Evolutionary conservation across 1,140 invertebrate species (phyloP), one percentile per base, ranked within the genome.

Genomic region (Kradibia gibbosae): DNA sequence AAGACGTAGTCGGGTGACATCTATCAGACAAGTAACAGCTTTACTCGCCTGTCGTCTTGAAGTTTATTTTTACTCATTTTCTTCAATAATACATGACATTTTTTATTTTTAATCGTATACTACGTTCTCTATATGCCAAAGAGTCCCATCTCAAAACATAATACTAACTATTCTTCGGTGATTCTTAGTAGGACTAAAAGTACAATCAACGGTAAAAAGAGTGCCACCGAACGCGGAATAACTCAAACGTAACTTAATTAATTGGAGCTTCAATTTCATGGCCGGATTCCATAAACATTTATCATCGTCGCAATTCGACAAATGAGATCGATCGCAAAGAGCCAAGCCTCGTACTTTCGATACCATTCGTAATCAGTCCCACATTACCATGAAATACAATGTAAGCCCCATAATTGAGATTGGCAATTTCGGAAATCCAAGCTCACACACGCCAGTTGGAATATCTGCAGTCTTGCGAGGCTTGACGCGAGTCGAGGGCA

Each of bases 331-430:
- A 79, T 78, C 55, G 36, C 45, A 20, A 20, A 17, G 36, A 36
- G 2, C 39, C 62, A 25, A 17, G 13, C 31, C 39, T 73, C n/a
- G 22, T 39, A 50, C 31, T n/a, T 55, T 31, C 28, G 17, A n/a
- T 4, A 48, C 78, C 67, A 72, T 13, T 79, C 65, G 70, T 70
- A 75, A 81, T 81, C 74, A 81, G 79, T 25, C 79, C 31, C 36
- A 70, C 76, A 78, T 78, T 67, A 78, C 45, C 79, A 57, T 75
- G 72, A 76, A 82, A 77, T 77, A 78, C 42, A n/a, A n/a, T n/a
- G 60, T 72, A 80, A 62, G 73, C 74, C 15, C 70, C 11, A 78
- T 85, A 85, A 85, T 85, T 84, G 82, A 81, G 74, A 81, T 81
- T 81, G 80, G 13, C 80, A 81, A 81, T 81, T 81, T 81, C 34